Conservation (phyloP, 2,797 vertebrate species). For the Dromococcyx pavoninus region DNA sequence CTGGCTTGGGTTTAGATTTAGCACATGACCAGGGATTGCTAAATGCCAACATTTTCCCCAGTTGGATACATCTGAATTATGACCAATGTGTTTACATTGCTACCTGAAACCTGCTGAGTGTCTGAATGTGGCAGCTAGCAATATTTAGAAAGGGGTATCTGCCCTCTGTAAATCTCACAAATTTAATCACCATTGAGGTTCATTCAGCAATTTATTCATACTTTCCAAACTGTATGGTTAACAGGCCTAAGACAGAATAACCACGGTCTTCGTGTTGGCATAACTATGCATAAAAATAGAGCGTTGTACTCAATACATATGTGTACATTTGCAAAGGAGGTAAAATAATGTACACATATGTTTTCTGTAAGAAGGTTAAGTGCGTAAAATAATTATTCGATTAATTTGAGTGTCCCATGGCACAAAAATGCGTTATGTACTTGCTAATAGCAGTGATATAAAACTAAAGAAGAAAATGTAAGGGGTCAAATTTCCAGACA, state of each 20-base stretch:
- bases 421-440: not conserved
- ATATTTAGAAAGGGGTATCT: not conserved
- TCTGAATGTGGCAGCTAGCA: not conserved
- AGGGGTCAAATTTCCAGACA: not conserved
- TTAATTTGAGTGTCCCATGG: not conserved
- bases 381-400: not conserved
- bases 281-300: not conserved
- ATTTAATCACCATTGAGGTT: not conserved
- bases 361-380: not conserved
- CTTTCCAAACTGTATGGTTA: not conserved
- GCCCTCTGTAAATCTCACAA: not conserved
- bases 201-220: not conserved
- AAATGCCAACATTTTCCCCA: not conserved
- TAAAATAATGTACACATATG: not conserved
- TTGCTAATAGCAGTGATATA: not conserved
- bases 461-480: not conserved
- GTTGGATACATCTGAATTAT: not conserved
- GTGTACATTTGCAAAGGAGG: not conserved
- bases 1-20: not conserved
- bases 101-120: not conserved
- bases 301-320: accelerated
- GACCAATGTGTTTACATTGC: not conserved
- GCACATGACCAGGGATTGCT: not conserved
- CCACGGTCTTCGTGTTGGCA: not conserved
- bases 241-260: not conserved